Conservation (phyloP, 2,797 vertebrate genomes). For the Poliocrania exsul region DNA sequence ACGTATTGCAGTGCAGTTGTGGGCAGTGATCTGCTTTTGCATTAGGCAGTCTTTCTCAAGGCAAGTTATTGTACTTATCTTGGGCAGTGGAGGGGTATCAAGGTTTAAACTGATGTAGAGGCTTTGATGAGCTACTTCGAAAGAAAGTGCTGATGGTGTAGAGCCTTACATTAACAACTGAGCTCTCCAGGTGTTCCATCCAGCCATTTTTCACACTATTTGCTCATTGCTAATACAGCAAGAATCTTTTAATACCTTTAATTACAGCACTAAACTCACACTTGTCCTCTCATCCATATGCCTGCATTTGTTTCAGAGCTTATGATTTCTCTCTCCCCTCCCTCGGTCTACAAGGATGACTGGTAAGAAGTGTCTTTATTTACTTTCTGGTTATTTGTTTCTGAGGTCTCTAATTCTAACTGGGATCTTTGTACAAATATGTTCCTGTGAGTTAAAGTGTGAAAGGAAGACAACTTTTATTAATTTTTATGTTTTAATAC, state of each 20-base stretch:
- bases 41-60: neutral
- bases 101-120: neutral
- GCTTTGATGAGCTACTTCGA: neutral
- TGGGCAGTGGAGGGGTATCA: neutral
- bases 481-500: neutral
- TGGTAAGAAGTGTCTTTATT: neutral
- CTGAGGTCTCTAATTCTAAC: neutral
- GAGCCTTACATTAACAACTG: neutral
- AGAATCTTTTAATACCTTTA: neutral
- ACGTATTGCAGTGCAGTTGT: neutral
- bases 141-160: neutral
- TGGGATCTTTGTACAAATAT: neutral
- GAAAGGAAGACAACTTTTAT: neutral
- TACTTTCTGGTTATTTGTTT: neutral
- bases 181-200: neutral
- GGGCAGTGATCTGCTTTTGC: neutral
- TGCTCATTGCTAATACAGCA: neutral
- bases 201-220: neutral
- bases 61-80: neutral
- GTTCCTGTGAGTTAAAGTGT: neutral
- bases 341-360: neutral
- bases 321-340: neutral
- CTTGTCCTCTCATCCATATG: neutral
- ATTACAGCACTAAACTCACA: neutral
- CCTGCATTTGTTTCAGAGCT: neutral